phyloP scores from a whole-genome alignment of 2,113 vertebrate species.

The Corvus moneduloides region DNA sequence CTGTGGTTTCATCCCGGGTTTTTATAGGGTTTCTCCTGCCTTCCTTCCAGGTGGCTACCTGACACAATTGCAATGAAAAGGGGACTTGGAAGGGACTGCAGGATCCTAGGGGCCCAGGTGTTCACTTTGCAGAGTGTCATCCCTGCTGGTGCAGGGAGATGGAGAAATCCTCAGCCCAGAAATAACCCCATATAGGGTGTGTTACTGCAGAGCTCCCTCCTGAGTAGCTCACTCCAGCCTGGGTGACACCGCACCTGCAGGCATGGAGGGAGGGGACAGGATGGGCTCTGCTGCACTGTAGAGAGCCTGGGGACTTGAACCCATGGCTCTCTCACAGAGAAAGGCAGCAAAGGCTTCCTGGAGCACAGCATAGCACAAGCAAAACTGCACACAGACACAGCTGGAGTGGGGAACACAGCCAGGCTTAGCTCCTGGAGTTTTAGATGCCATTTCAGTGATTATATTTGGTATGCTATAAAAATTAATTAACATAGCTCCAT shows the following conservation, averaged over 20 bases:
- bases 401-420: neutral
- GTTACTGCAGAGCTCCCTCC: neutral
- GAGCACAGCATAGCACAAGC: fast-evolving
- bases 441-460: neutral
- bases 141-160: neutral
- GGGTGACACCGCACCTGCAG: neutral
- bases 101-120: neutral
- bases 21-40: neutral
- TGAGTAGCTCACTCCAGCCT: neutral
- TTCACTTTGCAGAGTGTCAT: neutral
- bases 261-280: fast-evolving
- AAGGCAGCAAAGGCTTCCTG: neutral
- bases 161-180: neutral
- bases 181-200: fast-evolving
- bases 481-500: neutral
- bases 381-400: neutral
- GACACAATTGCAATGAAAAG: neutral
- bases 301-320: neutral
- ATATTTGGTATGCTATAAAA: neutral
- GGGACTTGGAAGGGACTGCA: neutral
- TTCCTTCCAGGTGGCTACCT: neutral
- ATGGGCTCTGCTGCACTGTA: neutral
- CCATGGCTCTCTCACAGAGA: neutral
- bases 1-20: neutral
- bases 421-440: neutral